A percentile compares a stretch with the other conserved stretches of the same genome.
These are phyloP conservation scores for Odontesthes bonariensis DNA, from an alignment of 2,113 vertebrate species.

Conservation along the genomic window DNA sequence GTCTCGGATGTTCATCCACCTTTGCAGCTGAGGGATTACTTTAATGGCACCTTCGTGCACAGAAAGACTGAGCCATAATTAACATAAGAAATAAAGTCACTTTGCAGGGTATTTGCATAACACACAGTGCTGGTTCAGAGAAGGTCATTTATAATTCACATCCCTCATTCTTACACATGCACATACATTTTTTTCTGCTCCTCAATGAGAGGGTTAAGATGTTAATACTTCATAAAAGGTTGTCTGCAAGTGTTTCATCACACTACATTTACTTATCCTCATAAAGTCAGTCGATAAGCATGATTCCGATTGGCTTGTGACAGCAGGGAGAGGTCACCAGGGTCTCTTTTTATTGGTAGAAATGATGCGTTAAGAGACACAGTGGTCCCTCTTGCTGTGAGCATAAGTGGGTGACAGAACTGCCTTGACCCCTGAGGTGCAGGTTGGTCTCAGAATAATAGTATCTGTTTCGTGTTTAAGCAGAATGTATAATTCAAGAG, in stretches of 20 bases:
- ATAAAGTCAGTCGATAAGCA: constrained; percentile 33
- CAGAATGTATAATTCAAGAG: constrained; percentile 74
- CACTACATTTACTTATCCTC: constrained; percentile 56
- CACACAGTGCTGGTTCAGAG: constrained; percentile 40
- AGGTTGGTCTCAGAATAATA: constrained; percentile 72
- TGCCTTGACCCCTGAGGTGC: constrained; percentile 60
- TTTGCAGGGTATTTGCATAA: constrained; percentile 49
- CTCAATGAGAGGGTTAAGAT: constrained; percentile 48
- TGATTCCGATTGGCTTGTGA: constrained; percentile 45
- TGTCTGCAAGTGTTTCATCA: constrained; percentile 47
- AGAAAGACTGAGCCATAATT: constrained; percentile 44
- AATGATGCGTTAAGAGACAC: constrained; percentile 37
- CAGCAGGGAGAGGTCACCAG: constrained; percentile 8
- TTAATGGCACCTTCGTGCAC: constrained; percentile 40
- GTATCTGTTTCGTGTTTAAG: constrained; percentile 71
- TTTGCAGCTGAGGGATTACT: constrained; percentile 43
- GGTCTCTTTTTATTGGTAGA: constrained; percentile 46
- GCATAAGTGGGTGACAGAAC: constrained; percentile 52
- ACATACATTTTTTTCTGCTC: constrained; percentile 10
- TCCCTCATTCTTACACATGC: constrained; percentile 2
- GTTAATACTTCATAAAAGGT: constrained; percentile 66
- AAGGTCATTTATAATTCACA: constrained; percentile 35
- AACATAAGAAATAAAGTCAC: constrained; percentile 57
- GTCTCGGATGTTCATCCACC: constrained; percentile 45
- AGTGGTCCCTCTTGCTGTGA: constrained; percentile 20